Conservation (phyloP, 2,888 invertebrate genomes). For the Bruchidius siliquastri region DNA sequence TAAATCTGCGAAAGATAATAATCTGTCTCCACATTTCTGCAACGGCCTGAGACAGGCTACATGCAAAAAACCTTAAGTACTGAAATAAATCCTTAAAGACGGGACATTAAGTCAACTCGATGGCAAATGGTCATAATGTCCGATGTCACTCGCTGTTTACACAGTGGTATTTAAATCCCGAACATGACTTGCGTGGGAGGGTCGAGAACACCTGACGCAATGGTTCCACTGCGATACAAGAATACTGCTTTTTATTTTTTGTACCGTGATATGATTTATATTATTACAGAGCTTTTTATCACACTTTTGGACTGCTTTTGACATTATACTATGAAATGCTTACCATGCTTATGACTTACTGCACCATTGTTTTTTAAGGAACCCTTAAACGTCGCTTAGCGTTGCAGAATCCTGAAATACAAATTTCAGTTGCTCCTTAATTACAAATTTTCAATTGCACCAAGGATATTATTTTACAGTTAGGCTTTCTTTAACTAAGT, state of each 20-base stretch:
- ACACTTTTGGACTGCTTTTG: no score
- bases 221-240: not conserved
- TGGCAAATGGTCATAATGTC: constrained; percentile 34
- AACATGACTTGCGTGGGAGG: constrained; percentile 30
- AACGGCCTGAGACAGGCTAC: constrained; percentile 10
- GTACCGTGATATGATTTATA: not conserved
- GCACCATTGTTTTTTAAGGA: no score
- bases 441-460: no score
- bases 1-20: constrained; percentile 21
- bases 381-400: no score
- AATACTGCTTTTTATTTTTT: not conserved
- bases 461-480: no score
- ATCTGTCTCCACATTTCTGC: constrained; percentile 23
- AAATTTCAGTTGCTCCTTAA: no score
- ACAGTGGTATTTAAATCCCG: constrained; percentile 33
- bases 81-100: constrained; percentile 30
- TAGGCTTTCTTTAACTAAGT: no score
- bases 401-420: no score
- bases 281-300: no score
- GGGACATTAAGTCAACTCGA: constrained; percentile 31
- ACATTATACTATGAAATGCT: no score
- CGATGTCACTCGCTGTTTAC: constrained; percentile 35
- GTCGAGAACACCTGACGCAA: constrained; percentile 29
- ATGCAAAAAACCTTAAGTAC: constrained; percentile 27
- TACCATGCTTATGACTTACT: no score